Base-by-base conservation (phyloP, 2,888 invertebrate species). In the Hipparchia semele region DNA sequence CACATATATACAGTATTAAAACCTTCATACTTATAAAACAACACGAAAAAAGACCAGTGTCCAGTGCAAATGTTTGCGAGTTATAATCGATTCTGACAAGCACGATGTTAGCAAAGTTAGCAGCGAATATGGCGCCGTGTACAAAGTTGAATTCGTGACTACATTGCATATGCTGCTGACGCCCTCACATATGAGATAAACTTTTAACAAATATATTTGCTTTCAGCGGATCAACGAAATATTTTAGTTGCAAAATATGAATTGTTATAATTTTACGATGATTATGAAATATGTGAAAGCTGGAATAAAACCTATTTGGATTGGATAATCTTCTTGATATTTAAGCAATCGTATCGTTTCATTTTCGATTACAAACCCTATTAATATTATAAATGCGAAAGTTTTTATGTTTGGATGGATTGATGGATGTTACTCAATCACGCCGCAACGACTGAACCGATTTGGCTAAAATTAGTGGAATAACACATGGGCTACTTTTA, bases 1-100 rank as follows among this genome's bases (percentile, higher is more conserved):
- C 23, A 23, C 23, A 23, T 12, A 13, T 6, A 13, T 13, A 13
- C 7, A n/a, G 39, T 6, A 9, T 59, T 33, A 23, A 9, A 4
- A 10, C 23, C 12, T 10, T 39, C 10, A 60, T 12, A 39, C 6
- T 5, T 6, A 39, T 10, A 39, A 60, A 12, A 39, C 5, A 39
- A 60, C 10, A 10, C 6, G 33, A 33, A 60, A 70, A 39, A 62
- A 46, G 8, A 6, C 61, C 69, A 56, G 6, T 54, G 67, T 56
- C 68, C 68, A 59, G 13, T 10, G 58, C 68, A 59, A 56, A 68
- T 68, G 59, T 68, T 59, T 68, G 58, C 13, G 58, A 68, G 68
- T 68, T 68, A 67, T 58, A 68, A 72, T 68, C 61, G 54, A 68
- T 72, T 72, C 54, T 61, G 62, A 62, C 72, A 72, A 68, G 54